phyloP scores from a whole-genome alignment of 2,113 vertebrate genomes.

The Xiphorhynchus elegans region DNA sequence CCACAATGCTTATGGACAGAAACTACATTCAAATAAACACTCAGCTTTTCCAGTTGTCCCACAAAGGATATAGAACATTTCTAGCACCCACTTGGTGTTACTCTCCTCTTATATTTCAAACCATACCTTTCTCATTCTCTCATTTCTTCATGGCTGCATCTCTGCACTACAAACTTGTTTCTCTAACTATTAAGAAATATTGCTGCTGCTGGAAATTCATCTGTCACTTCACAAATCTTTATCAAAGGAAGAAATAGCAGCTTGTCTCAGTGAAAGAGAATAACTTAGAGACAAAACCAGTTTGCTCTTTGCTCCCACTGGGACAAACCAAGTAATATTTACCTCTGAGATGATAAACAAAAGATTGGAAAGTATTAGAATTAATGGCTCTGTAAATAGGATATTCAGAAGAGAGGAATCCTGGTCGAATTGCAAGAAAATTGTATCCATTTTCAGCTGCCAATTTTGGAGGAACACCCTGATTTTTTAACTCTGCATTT shows the following conservation, averaged over 20 bases:
- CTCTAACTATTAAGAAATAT: constrained; percentile 58
- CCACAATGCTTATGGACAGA: not conserved
- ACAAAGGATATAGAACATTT: constrained; percentile 2
- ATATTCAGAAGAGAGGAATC: constrained; percentile 41
- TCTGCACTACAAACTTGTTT: constrained; percentile 29
- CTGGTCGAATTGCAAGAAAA: constrained; percentile 57
- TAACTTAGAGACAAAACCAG: constrained; percentile 8
- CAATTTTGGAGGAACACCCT: constrained; percentile 14
- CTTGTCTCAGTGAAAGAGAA: constrained; percentile 60
- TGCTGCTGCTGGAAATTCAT: constrained; percentile 66
- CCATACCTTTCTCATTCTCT: constrained; percentile 41
- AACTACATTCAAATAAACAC: not conserved
- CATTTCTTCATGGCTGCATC: constrained; percentile 40
- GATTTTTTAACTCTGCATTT: not conserved
- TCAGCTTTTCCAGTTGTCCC: not conserved
- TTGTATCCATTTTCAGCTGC: constrained; percentile 43
- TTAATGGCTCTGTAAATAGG: constrained; percentile 67
- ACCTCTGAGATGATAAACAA: constrained; percentile 73
- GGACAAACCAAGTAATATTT: constrained; percentile 66
- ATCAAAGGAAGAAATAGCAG: constrained; percentile 71
- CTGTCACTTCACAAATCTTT: constrained; percentile 69
- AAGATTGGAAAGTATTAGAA: constrained; percentile 72
- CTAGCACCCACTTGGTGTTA: constrained; percentile 3
- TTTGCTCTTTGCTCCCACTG: constrained; percentile 38
- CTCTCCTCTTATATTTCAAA: constrained; percentile 55